A percentile compares a stretch with the other conserved stretches of the same genome.
phyloP scores from a whole-genome alignment of 2,797 vertebrate genomes.

The Xiphorhynchus erythropygius region DNA sequence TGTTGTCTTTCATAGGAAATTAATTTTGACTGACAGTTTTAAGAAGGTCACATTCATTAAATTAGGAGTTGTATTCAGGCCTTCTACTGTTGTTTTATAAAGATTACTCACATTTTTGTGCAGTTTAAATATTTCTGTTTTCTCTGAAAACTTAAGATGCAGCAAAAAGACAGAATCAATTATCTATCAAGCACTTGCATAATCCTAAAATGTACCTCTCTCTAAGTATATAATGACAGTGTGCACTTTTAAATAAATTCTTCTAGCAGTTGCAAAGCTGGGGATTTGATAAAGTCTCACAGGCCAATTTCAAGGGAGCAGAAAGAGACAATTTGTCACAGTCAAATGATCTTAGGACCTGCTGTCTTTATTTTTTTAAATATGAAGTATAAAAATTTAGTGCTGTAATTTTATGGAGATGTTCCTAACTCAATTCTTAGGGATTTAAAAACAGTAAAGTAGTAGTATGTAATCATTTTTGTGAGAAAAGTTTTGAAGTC shows the following conservation, averaged over 20 bases:
- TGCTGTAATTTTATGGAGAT: slow-evolving; percentile 55
- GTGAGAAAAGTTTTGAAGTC: not conserved
- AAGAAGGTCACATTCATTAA: slow-evolving; percentile 10
- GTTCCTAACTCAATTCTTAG: slow-evolving; percentile 12
- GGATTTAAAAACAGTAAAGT: slow-evolving; percentile 24
- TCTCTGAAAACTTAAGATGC: not conserved
- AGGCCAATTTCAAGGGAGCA: slow-evolving; percentile 47
- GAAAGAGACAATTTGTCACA: slow-evolving; percentile 58
- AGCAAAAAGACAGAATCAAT: slow-evolving; percentile 6
- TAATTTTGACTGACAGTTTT: not conserved
- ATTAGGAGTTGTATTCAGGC: not conserved
- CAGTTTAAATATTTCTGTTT: slow-evolving; percentile 1
- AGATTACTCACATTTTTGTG: not conserved
- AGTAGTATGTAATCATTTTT: not conserved
- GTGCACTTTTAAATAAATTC: slow-evolving; percentile 43
- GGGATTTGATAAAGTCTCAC: slow-evolving; percentile 42
- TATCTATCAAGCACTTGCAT: slow-evolving; percentile 23
- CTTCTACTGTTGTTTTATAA: not conserved
- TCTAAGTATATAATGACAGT: slow-evolving; percentile 56
- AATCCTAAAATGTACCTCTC: slow-evolving; percentile 53
- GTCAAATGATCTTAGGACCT: slow-evolving; percentile 53
- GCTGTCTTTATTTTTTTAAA: slow-evolving; percentile 26
- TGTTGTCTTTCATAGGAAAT: not conserved
- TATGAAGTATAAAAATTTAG: slow-evolving; percentile 34
- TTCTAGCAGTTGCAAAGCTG: slow-evolving; percentile 44